Percentiles rank a stretch among this genome's conserved stretches.
Conservation (phyloP, 2,888 invertebrate species). For the Pyrochroa serraticornis region DNA sequence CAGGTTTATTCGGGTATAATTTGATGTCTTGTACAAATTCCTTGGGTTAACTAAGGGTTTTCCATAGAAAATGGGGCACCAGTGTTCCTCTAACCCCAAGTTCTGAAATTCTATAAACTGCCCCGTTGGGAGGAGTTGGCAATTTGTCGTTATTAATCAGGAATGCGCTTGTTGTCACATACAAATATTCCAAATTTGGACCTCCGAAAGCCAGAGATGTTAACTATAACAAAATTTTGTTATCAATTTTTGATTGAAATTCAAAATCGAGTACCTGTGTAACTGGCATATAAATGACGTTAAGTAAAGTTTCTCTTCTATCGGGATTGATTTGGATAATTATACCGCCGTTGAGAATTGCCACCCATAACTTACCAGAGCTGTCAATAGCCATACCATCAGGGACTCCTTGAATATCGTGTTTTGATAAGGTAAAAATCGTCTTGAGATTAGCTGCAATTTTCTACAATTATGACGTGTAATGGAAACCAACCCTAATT, state of each 20-base stretch:
- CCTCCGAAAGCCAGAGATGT: slow-evolving; percentile 77
- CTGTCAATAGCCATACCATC: slow-evolving; percentile 81
- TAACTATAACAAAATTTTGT: slow-evolving; percentile 23
- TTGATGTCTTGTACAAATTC: too few relatives aligned
- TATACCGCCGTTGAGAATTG: slow-evolving; percentile 70
- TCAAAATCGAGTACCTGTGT: slow-evolving; percentile 58
- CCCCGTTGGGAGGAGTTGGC: slow-evolving; percentile 58
- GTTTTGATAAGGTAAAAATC: slow-evolving; percentile 62
- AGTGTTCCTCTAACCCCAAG: slow-evolving; percentile 60
- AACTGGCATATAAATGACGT: slow-evolving; percentile 66
- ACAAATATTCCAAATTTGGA: slow-evolving; percentile 65
- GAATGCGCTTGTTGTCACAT: slow-evolving; percentile 68
- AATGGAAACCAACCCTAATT: slow-evolving; percentile 13
- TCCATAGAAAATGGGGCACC: slow-evolving; percentile 3
- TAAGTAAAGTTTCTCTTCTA: slow-evolving; percentile 61
- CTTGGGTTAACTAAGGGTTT: not conserved
- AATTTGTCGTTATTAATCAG: slow-evolving; percentile 56
- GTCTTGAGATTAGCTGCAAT: slow-evolving; percentile 64
- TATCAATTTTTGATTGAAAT: not conserved
- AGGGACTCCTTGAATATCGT: slow-evolving; percentile 59
- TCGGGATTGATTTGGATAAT: slow-evolving; percentile 63
- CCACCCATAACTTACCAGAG: slow-evolving; percentile 77
- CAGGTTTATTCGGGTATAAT: too few relatives aligned
- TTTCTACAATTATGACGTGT: not conserved
- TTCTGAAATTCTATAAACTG: slow-evolving; percentile 64